phyloP scores from a whole-genome alignment of 2,888 invertebrate genomes.

The Sepiola atlantica region DNA sequence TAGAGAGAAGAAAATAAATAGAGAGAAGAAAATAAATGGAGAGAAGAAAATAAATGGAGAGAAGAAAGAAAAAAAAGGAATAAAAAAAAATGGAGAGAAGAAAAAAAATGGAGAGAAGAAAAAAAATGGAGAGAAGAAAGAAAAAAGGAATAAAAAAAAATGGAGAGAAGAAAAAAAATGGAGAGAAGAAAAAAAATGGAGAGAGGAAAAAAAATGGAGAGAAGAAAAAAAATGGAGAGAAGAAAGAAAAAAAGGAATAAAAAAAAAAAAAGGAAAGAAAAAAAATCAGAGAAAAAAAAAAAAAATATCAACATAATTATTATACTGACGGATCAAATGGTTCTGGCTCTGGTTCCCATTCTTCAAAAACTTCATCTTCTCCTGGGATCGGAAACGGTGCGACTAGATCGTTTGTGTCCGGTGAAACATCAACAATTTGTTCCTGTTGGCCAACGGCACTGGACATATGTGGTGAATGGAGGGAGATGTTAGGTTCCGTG shows the following conservation, averaged over 20 bases:
- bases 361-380: constrained; percentile 76
- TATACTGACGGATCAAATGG: constrained; percentile 83
- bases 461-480: constrained; percentile 2
- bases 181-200: no score
- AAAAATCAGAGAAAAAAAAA: background rate
- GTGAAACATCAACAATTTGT: constrained; percentile 36
- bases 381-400: constrained; percentile 54
- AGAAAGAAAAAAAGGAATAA: background rate
- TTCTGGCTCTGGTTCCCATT: constrained; percentile 83
- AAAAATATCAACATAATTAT: background rate
- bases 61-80: no score
- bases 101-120: no score
- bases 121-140: no score
- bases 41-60: no score
- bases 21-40: no score
- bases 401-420: constrained; percentile 21
- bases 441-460: constrained; percentile 38
- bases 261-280: no score
- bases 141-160: no score
- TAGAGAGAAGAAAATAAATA: no score
- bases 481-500: constrained; percentile 37
- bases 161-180: no score
- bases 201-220: no score
- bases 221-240: background rate
- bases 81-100: no score